Evolutionary conservation across 92 coral and sea anemone genomes (phyloP).

Genomic region (Diadumene lineata): DNA sequence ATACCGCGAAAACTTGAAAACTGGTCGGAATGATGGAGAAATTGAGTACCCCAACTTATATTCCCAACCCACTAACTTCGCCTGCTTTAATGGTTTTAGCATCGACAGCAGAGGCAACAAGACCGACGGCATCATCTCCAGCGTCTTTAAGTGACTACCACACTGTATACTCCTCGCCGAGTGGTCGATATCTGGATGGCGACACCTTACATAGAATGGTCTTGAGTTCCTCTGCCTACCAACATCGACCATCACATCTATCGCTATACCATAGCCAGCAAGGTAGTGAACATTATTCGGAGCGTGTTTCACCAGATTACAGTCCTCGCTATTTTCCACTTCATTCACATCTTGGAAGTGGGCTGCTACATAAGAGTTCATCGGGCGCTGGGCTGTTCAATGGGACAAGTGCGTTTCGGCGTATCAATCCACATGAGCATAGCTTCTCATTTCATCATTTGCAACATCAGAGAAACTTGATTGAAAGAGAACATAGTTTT

Average conservation of each 20-base stretch:
- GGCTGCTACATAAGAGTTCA: conserved; percentile 71
- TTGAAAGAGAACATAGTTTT: conserved; percentile 70
- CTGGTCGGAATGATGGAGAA: conserved; percentile 71
- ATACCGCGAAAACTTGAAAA: conserved; percentile 7
- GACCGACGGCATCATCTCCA: conserved; percentile 71
- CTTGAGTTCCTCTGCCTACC: conserved; percentile 74
- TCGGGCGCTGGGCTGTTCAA: conserved; percentile 76
- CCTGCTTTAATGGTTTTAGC: conserved; percentile 94
- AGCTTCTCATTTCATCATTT: conserved; percentile 77
- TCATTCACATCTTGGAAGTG: conserved; percentile 77
- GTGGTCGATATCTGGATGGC: conserved; percentile 74
- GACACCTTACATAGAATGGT: conserved; percentile 89
- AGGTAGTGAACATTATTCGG: conserved; percentile 71
- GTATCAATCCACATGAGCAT: conserved; percentile 79
- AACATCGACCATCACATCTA: conserved; percentile 77
- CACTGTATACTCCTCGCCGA: conserved; percentile 78
- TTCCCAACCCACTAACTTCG: conserved; percentile 83
- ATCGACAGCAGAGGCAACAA: conserved; percentile 91
- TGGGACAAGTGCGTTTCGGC: conserved; percentile 83
- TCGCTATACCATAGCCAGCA: conserved; percentile 73
- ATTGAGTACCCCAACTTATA: conserved; percentile 73
- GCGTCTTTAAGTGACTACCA: conserved; percentile 83
- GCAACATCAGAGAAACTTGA: conserved; percentile 74
- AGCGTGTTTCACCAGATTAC: conserved; percentile 79
- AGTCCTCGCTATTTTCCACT: conserved; percentile 74